These are phyloP conservation scores for Leucozona laternaria DNA, from an alignment of 2,888 invertebrate genomes.

Conservation along the genomic window DNA sequence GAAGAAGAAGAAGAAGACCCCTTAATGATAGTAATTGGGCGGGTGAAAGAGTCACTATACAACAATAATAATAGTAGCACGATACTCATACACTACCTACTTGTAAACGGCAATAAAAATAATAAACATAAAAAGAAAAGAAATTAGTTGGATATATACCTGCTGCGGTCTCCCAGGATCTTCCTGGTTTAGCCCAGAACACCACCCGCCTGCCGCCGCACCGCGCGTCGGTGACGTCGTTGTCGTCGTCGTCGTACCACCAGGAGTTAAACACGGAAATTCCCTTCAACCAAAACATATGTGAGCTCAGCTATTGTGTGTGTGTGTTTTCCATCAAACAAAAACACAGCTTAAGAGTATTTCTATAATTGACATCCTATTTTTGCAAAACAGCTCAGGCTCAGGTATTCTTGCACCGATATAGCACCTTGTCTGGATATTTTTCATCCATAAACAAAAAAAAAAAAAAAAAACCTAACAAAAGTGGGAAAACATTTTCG, in stretches of 20 bases:
- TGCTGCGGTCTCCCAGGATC: slow-evolving; percentile 62
- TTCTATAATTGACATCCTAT: slow-evolving; percentile 76
- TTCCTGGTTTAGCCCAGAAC: slow-evolving; percentile 43
- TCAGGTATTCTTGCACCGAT: slow-evolving; percentile 35
- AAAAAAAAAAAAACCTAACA: neutral
- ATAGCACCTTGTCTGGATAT: slow-evolving; percentile 13
- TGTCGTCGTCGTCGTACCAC: slow-evolving; percentile 70
- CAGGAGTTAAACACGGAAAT: slow-evolving; percentile 71
- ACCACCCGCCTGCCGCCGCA: neutral
- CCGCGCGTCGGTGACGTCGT: too few species aligned
- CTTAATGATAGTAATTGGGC: slow-evolving; percentile 74
- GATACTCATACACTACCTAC: slow-evolving; percentile 38
- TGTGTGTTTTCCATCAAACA: slow-evolving; percentile 53
- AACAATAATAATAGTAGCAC: slow-evolving; percentile 33
- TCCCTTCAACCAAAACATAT: slow-evolving; percentile 47
- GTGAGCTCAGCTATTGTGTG: slow-evolving; percentile 32
- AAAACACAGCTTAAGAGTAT: slow-evolving; percentile 73
- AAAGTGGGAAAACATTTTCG: slow-evolving; percentile 67
- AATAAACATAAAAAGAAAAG: slow-evolving; percentile 67
- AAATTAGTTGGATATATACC: slow-evolving; percentile 49
- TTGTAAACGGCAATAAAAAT: slow-evolving; percentile 69
- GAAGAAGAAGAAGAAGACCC: slow-evolving; percentile 46
- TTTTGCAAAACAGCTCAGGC: slow-evolving; percentile 69
- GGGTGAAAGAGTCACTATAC: slow-evolving; percentile 60
- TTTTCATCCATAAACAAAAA: slow-evolving; percentile 7